Percentiles rank a stretch among this genome's conserved stretches.
Evolutionary conservation across 2,113 vertebrate genomes (phyloP).

Genomic region (Elaphurus davidianus): DNA sequence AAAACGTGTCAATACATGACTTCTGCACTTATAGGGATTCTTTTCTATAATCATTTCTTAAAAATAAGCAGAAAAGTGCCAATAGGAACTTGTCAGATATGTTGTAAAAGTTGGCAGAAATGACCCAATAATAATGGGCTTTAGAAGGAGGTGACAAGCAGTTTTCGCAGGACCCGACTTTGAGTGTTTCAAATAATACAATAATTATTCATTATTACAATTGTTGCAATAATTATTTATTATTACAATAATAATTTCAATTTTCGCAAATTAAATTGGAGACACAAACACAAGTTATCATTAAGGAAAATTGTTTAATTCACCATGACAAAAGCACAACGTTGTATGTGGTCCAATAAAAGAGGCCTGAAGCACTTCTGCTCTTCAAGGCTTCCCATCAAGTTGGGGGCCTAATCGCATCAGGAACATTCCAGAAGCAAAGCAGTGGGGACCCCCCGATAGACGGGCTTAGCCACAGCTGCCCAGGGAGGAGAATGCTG

Average conservation of each 20-base stretch:
- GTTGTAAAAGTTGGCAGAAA: background rate
- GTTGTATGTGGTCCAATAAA: rapidly evolving
- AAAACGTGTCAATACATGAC: background rate
- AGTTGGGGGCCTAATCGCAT: too few species aligned
- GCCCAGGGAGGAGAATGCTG: background rate
- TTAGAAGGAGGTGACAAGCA: background rate
- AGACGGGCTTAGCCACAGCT: too few species aligned
- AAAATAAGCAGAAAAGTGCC: background rate
- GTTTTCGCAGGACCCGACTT: background rate
- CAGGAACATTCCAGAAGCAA: background rate
- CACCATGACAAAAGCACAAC: rapidly evolving
- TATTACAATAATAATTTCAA: background rate
- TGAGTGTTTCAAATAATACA: background rate
- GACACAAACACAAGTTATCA: background rate
- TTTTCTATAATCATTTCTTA: background rate
- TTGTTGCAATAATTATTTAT: background rate
- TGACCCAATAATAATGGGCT: background rate
- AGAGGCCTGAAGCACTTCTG: background rate
- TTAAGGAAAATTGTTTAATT: background rate
- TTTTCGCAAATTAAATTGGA: background rate
- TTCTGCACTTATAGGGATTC: background rate
- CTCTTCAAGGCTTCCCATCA: background rate
- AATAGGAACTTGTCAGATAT: background rate
- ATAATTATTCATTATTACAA: background rate
- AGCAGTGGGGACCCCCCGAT: rapidly evolving